phyloP scores from a whole-genome alignment of 2,113 vertebrate species.

The Leucoraja erinaceus region DNA sequence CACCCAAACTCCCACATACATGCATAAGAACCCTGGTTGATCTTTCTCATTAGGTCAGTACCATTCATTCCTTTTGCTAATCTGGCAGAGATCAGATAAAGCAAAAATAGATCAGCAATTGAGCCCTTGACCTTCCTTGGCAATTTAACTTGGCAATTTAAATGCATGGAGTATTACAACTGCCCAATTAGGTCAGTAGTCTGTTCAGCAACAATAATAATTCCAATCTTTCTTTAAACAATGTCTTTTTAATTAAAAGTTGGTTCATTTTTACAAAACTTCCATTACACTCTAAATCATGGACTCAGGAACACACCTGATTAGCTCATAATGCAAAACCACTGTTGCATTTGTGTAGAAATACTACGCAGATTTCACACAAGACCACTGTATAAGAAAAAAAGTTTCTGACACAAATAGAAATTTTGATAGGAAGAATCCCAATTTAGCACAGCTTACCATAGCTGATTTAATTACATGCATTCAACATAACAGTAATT shows the following conservation, averaged over 20 bases:
- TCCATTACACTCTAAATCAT: constrained; percentile 33
- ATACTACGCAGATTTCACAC: constrained; percentile 18
- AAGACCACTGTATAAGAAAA: constrained; percentile 23
- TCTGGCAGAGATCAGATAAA: not conserved
- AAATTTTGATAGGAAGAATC: not conserved
- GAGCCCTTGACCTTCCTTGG: not conserved
- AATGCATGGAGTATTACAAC: not conserved
- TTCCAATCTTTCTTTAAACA: constrained; percentile 34
- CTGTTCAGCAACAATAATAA: not conserved
- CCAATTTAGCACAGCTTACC: constrained; percentile 15
- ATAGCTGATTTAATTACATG: constrained; percentile 14
- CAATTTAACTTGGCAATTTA: too few relatives aligned
- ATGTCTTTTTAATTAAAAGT: constrained; percentile 34
- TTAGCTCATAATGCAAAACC: not conserved
- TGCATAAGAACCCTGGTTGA: not conserved
- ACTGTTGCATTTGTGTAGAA: constrained; percentile 9
- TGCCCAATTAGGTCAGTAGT: not conserved
- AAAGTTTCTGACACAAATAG: constrained; percentile 32
- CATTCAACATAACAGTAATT: constrained; percentile 17
- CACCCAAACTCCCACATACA: not conserved
- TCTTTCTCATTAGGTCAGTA: not conserved
- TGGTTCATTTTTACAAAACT: constrained; percentile 37
- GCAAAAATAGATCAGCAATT: not conserved
- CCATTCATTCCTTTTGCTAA: not conserved
- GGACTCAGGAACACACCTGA: constrained; percentile 31